phyloP scores from a whole-genome alignment of 2,888 invertebrate genomes.

The Limnephilus lunatus region DNA sequence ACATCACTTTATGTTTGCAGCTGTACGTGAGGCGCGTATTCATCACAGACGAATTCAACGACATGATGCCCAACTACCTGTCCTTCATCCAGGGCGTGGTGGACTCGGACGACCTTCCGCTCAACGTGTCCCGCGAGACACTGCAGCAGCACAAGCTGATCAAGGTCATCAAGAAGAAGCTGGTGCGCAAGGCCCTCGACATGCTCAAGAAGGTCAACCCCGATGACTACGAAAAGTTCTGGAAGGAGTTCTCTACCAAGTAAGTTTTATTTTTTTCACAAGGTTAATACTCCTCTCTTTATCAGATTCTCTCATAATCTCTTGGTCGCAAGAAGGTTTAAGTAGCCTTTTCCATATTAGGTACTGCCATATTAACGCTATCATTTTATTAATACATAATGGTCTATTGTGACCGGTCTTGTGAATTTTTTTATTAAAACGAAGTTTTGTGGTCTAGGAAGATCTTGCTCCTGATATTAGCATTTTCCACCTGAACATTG shows the following conservation, averaged over 20 bases:
- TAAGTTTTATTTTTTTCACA: slow-evolving; percentile 71
- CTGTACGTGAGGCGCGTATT: slow-evolving; percentile 98
- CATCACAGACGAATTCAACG: slow-evolving; percentile 99
- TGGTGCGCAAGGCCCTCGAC: slow-evolving; percentile 97
- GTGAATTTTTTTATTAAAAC: too few relatives aligned
- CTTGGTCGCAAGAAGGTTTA: neutral
- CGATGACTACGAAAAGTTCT: slow-evolving; percentile 94
- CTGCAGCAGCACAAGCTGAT: slow-evolving; percentile 99
- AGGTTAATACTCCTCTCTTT: neutral
- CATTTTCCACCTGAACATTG: too few relatives aligned
- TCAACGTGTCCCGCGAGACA: slow-evolving; percentile 98
- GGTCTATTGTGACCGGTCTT: too few relatives aligned
- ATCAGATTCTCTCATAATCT: neutral
- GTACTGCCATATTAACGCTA: too few relatives aligned
- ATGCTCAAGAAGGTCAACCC: slow-evolving; percentile 98
- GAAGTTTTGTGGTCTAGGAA: too few relatives aligned
- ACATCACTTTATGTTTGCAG: slow-evolving; percentile 69
- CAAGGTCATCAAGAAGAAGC: slow-evolving; percentile 99
- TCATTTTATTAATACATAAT: too few relatives aligned
- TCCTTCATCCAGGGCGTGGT: slow-evolving; percentile 97
- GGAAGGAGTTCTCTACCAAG: slow-evolving; percentile 99
- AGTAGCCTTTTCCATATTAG: too few relatives aligned
- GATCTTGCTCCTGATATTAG: too few relatives aligned
- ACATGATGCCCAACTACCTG: slow-evolving; percentile 99
- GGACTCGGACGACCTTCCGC: slow-evolving; percentile 98